Evolutionary conservation across 2,888 invertebrate genomes (phyloP).

Genomic region (Nycteola revayana): DNA sequence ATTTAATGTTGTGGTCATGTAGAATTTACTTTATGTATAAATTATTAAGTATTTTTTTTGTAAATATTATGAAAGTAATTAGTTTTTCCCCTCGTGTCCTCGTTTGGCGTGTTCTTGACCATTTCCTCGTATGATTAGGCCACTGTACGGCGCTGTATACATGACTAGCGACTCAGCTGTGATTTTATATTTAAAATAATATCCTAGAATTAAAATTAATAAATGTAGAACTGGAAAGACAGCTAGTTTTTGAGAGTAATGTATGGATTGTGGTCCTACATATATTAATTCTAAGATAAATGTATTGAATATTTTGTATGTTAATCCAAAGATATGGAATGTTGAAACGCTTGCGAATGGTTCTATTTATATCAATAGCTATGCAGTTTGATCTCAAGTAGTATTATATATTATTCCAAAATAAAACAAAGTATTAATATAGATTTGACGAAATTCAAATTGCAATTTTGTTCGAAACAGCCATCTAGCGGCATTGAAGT

Average conservation of each 20-base stretch:
- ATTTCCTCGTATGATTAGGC: slow-evolving; percentile 8
- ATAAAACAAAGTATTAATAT: slow-evolving; percentile 14
- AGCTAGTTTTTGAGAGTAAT: no score
- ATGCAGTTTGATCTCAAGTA: slow-evolving; percentile 27
- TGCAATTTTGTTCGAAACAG: slow-evolving; percentile 1
- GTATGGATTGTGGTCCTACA: no score
- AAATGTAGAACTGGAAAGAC: no score
- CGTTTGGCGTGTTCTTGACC: no score
- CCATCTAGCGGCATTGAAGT: slow-evolving; percentile 15
- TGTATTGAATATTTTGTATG: slow-evolving; percentile 37
- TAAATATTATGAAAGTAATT: no score
- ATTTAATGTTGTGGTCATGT: no score
- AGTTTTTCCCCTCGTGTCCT: no score
- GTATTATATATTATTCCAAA: slow-evolving; percentile 16
- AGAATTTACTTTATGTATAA: no score
- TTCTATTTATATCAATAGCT: slow-evolving; percentile 9
- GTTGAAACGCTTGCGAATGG: no score
- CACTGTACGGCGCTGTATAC: slow-evolving; percentile 14
- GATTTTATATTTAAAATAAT: slow-evolving; percentile 31
- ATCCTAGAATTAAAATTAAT: no score
- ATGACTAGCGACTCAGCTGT: slow-evolving; percentile 36
- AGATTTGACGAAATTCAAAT: background rate
- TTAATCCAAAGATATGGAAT: slow-evolving; percentile 8
- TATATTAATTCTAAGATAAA: no score
- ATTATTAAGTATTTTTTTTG: no score